phyloP scores from a whole-genome alignment of 2,797 vertebrate species.

The Enteromius trimaculatus region DNA sequence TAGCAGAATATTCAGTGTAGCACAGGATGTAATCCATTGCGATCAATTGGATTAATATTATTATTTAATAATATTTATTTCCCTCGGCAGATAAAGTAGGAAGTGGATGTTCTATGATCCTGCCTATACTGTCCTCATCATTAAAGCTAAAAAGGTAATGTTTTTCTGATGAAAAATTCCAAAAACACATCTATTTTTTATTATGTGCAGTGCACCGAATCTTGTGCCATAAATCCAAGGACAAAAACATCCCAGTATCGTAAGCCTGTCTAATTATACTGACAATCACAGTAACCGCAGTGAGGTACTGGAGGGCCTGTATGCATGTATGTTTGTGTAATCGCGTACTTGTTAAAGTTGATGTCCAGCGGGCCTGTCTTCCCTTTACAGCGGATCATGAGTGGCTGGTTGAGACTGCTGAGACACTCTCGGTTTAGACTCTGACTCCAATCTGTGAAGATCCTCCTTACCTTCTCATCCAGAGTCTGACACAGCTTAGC shows the following conservation, averaged over 20 bases:
- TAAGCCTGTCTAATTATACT: neutral
- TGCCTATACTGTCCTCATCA: neutral
- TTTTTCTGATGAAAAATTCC: neutral
- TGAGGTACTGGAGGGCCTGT: slow-evolving; percentile 18
- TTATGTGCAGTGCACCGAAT: neutral
- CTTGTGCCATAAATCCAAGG: neutral
- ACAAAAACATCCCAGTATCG: neutral
- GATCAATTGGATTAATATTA: neutral
- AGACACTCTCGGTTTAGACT: slow-evolving; percentile 77
- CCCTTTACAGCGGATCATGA: slow-evolving; percentile 77
- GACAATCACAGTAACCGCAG: slow-evolving; percentile 2
- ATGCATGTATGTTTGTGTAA: neutral
- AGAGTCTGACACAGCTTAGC: slow-evolving; percentile 76
- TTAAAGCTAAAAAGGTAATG: neutral
- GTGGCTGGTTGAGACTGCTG: slow-evolving; percentile 77
- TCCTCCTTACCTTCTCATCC: slow-evolving; percentile 79
- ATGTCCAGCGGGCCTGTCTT: slow-evolving; percentile 76
- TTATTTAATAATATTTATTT: neutral
- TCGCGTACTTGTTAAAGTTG: slow-evolving; percentile 85
- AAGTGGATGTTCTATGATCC: neutral
- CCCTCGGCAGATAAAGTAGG: neutral
- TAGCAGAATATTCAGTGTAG: neutral
- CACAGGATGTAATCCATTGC: neutral
- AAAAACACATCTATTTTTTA: neutral
- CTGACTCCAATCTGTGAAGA: slow-evolving; percentile 79